phyloP scores from a whole-genome alignment of 2,888 invertebrate genomes.

The Vannuccia rotundouncinata region DNA sequence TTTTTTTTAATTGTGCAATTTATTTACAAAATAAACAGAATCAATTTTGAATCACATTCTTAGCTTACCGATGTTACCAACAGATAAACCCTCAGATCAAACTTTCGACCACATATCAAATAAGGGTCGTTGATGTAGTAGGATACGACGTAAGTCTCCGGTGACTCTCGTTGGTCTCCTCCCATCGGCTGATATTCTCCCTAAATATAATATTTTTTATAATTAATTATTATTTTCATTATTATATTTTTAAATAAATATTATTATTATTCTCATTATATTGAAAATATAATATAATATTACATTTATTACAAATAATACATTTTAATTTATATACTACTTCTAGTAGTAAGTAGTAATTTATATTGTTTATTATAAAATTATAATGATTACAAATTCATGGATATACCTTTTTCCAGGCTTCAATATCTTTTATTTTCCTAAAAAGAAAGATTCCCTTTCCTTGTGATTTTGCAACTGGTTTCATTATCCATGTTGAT shows the following conservation, averaged over 20 bases:
- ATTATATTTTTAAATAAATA: no score
- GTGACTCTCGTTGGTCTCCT: conserved; percentile 44
- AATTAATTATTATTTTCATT: neutral
- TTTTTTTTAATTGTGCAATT: no score
- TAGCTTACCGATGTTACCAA: conserved; percentile 61
- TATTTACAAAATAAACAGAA: no score
- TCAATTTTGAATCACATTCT: no score
- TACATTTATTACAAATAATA: neutral
- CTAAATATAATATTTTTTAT: neutral
- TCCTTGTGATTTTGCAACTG: conserved; percentile 63
- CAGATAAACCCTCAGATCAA: conserved; percentile 63
- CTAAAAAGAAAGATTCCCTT: conserved; percentile 63
- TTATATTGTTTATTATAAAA: neutral
- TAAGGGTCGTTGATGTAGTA: conserved; percentile 63
- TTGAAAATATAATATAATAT: no score
- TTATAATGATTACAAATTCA: conserved; percentile 15
- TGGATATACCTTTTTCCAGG: conserved; percentile 58
- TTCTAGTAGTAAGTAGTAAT: neutral
- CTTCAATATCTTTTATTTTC: conserved; percentile 59
- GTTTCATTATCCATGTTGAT: conserved; percentile 65
- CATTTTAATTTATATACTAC: neutral
- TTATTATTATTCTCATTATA: neutral
- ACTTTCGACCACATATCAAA: conserved; percentile 63
- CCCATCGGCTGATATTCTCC: neutral
- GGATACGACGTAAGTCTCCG: conserved; percentile 61